These are phyloP conservation scores for Gorsachius magnificus DNA, from an alignment of 2,797 vertebrate species.

Conservation along the genomic window DNA sequence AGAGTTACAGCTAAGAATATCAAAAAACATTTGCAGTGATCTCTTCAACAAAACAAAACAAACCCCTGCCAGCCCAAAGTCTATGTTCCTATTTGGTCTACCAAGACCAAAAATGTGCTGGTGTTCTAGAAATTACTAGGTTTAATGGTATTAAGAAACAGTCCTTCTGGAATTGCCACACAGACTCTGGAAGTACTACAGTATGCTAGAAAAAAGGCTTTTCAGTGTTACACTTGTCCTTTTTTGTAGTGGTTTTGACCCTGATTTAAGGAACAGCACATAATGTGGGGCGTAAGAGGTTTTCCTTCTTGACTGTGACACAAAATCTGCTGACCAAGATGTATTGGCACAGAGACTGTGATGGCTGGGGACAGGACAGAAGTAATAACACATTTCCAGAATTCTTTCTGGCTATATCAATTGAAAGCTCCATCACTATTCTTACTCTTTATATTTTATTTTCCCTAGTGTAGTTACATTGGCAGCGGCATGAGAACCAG, in stretches of 20 bases:
- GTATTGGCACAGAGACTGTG: background rate
- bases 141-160: background rate
- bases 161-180: background rate
- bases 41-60: background rate
- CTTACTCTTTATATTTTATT: background rate
- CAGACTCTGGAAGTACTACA: background rate
- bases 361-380: background rate
- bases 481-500: background rate
- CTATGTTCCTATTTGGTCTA: background rate
- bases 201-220: background rate
- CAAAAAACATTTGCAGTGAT: background rate
- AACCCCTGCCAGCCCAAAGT: background rate
- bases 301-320: background rate
- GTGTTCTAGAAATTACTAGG: background rate
- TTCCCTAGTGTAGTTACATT: background rate
- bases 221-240: background rate
- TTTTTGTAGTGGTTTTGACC: background rate
- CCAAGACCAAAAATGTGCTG: background rate
- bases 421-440: background rate
- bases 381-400: background rate
- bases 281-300: background rate
- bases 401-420: background rate
- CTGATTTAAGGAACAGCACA: background rate
- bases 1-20: background rate
- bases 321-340: background rate